Base-by-base conservation (phyloP, 2,888 invertebrate species). In the Calephelis perditalis region DNA sequence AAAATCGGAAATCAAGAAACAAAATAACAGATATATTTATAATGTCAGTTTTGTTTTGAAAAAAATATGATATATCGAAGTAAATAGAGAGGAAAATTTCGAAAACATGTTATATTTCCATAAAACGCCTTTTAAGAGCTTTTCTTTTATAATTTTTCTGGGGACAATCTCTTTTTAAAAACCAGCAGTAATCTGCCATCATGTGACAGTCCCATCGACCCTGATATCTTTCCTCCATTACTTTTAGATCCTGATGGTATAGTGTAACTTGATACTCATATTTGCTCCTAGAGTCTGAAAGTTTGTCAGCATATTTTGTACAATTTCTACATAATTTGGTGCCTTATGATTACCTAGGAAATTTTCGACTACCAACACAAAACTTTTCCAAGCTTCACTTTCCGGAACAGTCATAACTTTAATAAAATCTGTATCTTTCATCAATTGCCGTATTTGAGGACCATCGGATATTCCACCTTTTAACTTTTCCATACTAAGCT, bases 261-360 rank as follows among this genome's bases (percentile, higher is more conserved):
- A 49, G 26, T 49, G 49, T 49, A 49, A 49, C 8, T 49, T 49
- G 49, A 49, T 49, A 49, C 49, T 49, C 49, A 49, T 49, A 49
- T 49, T 49, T 9, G 49, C 15, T 49, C 49, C 49, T 49, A 26
- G 49, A 49, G 9, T 49, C 49, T 49, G 49, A 49, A 49, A 49
- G 49, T 49, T 49, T 26, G 49, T 15, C 49, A 15, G 49, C 49
- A 49, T 49, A 49, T 49, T 12, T 49, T 49, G 26, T 47, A 47
- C 47, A 47, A 47, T 47, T 47, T 46, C 47, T 58, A 49, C 47
- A 58, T 58, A 58, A 58, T 58, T 58, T 58, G 58, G 49, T 58
- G 58, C 58, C 49, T 58, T 58, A 58, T 58, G 58, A 52, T 58
- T 52, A 47, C 47, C 47, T 47, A 47, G 47, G 47, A 47, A 47